Evolutionary conservation across 1,140 invertebrate species (phyloP).

Genomic region (Drosophila novamexicana): DNA sequence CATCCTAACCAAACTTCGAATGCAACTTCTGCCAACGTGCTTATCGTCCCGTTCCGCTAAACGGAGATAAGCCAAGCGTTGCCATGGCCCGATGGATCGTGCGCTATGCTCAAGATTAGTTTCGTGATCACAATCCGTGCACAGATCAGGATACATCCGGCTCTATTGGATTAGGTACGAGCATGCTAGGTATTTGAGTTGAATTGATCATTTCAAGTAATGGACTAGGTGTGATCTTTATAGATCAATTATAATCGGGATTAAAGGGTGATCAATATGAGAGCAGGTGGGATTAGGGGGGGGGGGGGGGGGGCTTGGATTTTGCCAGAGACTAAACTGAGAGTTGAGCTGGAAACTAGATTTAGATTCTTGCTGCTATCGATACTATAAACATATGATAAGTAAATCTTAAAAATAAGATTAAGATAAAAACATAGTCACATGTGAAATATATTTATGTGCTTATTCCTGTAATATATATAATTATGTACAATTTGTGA

Average conservation of each 20-base stretch:
- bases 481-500: too few species aligned
- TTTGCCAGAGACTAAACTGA: background rate
- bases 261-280: constrained; percentile 16
- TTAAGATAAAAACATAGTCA: too few species aligned
- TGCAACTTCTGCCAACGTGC: constrained; percentile 24
- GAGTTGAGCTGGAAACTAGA: constrained; percentile 1
- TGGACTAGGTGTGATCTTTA: constrained; percentile 53
- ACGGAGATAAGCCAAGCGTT: constrained; percentile 46
- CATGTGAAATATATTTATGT: too few species aligned
- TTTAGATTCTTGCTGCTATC: background rate
- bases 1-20: constrained; percentile 61
- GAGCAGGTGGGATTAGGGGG: constrained; percentile 4
- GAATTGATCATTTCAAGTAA: constrained; percentile 22
- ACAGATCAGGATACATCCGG: constrained; percentile 33
- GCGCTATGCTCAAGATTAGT: constrained; percentile 30
- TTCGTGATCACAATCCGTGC: constrained; percentile 11
- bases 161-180: constrained; percentile 16
- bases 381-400: background rate
- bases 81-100: constrained; percentile 7
- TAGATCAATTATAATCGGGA: constrained; percentile 33
- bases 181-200: background rate
- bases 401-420: too few species aligned
- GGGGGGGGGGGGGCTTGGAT: constrained; percentile 12
- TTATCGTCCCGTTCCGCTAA: constrained; percentile 38
- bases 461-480: too few species aligned